Evolutionary conservation across 2,113 vertebrate genomes (phyloP).

Genomic region (Ageneiosus marmoratus): DNA sequence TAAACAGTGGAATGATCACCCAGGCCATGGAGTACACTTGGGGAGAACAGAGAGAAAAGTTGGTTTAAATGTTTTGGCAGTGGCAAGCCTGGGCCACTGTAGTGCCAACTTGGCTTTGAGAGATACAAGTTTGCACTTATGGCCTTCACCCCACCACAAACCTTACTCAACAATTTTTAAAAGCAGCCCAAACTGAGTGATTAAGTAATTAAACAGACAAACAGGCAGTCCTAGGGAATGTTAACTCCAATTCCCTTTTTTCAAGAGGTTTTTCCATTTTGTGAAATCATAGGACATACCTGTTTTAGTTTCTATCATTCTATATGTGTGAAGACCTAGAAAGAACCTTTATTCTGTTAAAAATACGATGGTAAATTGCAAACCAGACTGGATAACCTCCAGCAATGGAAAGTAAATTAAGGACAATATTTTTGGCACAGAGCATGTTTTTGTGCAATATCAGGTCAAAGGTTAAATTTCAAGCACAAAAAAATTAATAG

Average conservation of each 20-base stretch:
- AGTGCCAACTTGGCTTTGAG: conserved; percentile 42
- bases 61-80: conserved; percentile 41
- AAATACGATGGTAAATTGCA: background rate
- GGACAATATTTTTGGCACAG: conserved; percentile 24
- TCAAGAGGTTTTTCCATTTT: background rate
- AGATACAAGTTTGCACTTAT: conserved; percentile 33
- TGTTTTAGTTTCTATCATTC: background rate
- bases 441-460: conserved; percentile 41
- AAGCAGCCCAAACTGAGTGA: conserved; percentile 32
- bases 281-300: background rate
- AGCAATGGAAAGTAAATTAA: background rate
- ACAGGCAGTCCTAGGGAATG: conserved; percentile 33
- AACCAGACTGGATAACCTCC: background rate
- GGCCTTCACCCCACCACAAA: conserved; percentile 21
- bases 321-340: background rate
- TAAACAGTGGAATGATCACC: conserved; percentile 53
- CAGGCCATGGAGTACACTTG: conserved; percentile 46
- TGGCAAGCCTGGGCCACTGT: conserved; percentile 45
- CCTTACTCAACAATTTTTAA: conserved; percentile 40
- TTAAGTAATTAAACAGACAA: conserved; percentile 49
- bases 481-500: conserved; percentile 43
- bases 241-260: conserved; percentile 25
- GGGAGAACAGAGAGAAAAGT: conserved; percentile 44
- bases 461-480: conserved; percentile 49
- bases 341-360: background rate